Conservation (phyloP, 2,113 vertebrate species). For the Cyprinodon brontotheroides region DNA sequence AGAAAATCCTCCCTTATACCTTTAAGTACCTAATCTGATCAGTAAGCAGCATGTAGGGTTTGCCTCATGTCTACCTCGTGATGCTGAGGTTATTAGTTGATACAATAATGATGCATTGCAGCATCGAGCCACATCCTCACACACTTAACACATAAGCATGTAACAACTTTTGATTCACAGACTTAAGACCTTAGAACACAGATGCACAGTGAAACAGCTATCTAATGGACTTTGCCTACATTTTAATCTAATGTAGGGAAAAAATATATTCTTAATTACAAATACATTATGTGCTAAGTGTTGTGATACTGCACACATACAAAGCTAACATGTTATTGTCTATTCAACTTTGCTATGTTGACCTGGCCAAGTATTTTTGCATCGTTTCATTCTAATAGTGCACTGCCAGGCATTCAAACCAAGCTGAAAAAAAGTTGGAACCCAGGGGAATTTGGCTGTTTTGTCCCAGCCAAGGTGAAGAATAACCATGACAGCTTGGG, state of each 20-base stretch:
- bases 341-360: neutral
- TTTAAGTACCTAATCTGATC: neutral
- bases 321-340: neutral
- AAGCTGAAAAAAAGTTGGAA: conserved; percentile 5
- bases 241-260: too few species aligned
- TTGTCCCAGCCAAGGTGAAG: conserved; percentile 14
- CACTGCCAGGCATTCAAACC: neutral
- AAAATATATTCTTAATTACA: too few species aligned
- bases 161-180: too few species aligned
- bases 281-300: neutral
- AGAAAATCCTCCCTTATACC: too few species aligned
- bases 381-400: neutral
- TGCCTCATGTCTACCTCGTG: neutral
- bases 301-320: neutral
- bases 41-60: neutral
- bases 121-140: neutral
- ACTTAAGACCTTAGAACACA: neutral
- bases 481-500: conserved; percentile 45
- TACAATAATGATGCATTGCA: neutral
- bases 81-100: neutral
- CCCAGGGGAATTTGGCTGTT: conserved; percentile 15
- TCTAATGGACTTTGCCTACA: too few species aligned
- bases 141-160: too few species aligned
- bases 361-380: neutral
- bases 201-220: too few species aligned